These are phyloP conservation scores for Amphipoea oculea DNA, from an alignment of 2,888 invertebrate species.

Conservation along the genomic window DNA sequence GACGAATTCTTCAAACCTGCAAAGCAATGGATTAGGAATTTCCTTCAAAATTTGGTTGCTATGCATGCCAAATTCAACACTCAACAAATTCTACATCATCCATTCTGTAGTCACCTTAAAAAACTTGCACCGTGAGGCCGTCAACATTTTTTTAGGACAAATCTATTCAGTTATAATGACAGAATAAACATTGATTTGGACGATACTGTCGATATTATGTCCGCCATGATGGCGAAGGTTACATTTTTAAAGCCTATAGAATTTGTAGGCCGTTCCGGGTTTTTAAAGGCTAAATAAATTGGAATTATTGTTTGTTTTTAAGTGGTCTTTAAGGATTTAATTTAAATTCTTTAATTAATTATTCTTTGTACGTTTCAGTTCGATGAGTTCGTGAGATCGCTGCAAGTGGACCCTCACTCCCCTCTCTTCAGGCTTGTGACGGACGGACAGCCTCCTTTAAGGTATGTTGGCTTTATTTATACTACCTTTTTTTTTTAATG, in stretches of 20 bases:
- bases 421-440: conserved; percentile 93
- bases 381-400: conserved; percentile 94
- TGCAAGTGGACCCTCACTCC: conserved; percentile 92
- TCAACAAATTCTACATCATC: not conserved
- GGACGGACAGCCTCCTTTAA: conserved; percentile 93
- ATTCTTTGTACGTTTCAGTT: conserved; percentile 89
- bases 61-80: not conserved
- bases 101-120: conserved; percentile 33
- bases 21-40: no score
- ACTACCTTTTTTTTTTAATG: no score
- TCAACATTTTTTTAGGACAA: conserved; percentile 56
- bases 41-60: no score
- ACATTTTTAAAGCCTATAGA: conserved; percentile 5
- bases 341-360: not conserved
- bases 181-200: conserved; percentile 25
- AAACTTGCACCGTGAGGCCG: conserved; percentile 39
- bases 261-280: conserved; percentile 1
- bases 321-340: not conserved
- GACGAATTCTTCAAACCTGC: no score
- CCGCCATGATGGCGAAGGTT: conserved; percentile 29
- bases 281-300: conserved; percentile 1
- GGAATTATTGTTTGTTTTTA: not conserved
- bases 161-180: conserved; percentile 39
- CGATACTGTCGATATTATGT: conserved; percentile 23
- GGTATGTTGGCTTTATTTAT: conserved; percentile 71